Evolutionary conservation across 2,797 vertebrate species (phyloP), one percentile per base, ranked within the genome.

Genomic region (Nothura maculosa): DNA sequence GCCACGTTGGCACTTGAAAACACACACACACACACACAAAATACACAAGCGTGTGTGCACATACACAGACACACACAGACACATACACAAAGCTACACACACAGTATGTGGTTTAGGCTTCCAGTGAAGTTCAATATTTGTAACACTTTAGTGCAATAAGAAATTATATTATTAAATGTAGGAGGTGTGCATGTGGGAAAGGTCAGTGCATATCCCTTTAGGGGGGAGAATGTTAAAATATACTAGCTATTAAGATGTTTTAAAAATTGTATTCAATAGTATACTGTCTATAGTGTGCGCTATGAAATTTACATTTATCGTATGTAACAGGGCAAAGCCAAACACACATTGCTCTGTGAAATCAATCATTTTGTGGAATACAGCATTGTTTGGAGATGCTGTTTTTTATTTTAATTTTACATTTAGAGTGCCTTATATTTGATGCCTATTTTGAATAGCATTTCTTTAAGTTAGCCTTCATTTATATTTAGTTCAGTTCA

Each of bases 391-490:
- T 94, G 94, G 86, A 97, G 96, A 95, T 98, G 98, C 98, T 98
- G 96, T 57, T 87, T 97, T 98, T 96, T 93, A 96, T 98, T 98
- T 98, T 98, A 94, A 96, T 98, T 99, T 99, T 98, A 98, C 99
- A 99, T 99, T 99, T 99, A 99, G 99, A 99, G 99, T 99, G 99
- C 99, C 99, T 99, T 99, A 99, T 99, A 99, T 99, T 98, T 99
- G 99, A 99, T 99, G 99, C 98, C 99, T 99, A 98, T 99, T 99
- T 98, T 99, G 93, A 94, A 97, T 97, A 98, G 96, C 97, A 94
- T 97, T 98, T 98, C 90, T 96, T 98, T 97, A 91, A 96, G 75
- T 93, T 97, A 98, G 90, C 64, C 54, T 98, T 88, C 84, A 88
- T 97, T 96, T 96, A 34, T 97, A 93, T 97, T 97, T 96, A 93